Conservation (phyloP, 1,140 invertebrate species). For the Nixonia krombeini region DNA sequence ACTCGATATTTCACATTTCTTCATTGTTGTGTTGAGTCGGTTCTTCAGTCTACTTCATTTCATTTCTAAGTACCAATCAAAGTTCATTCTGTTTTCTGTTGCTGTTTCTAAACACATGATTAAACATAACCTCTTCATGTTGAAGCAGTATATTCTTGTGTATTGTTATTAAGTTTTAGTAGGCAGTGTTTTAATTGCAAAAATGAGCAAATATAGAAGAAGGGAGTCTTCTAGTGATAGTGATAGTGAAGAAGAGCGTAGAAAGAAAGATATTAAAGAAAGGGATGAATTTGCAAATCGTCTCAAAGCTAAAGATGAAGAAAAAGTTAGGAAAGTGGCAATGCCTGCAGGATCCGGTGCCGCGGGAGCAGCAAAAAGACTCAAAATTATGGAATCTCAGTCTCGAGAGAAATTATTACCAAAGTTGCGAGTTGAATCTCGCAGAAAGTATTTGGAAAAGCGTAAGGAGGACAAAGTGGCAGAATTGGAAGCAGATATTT, state of each 20-base stretch:
- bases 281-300: conserved; percentile 94
- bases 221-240: conserved; percentile 71
- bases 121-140: no score
- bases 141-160: no score
- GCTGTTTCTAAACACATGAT: no score
- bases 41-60: no score
- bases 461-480: conserved; percentile 95
- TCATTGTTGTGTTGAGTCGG: no score
- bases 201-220: conserved; percentile 71
- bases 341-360: conserved; percentile 72
- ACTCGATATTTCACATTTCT: no score
- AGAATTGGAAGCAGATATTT: conserved; percentile 95
- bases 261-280: conserved; percentile 88
- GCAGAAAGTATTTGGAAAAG: conserved; percentile 95
- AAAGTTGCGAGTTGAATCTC: conserved; percentile 89
- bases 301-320: conserved; percentile 91
- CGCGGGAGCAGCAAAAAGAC: conserved; percentile 88
- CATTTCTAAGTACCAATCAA: no score
- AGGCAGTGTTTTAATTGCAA: no score
- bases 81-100: no score
- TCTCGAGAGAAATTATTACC: conserved; percentile 90
- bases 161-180: no score
- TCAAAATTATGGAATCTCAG: conserved; percentile 86
- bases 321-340: conserved; percentile 87
- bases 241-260: conserved; percentile 78